Percentiles rank a stretch among this genome's conserved stretches.
phyloP scores from a whole-genome alignment of 2,797 vertebrate species.

The Enteromius viviparus region DNA sequence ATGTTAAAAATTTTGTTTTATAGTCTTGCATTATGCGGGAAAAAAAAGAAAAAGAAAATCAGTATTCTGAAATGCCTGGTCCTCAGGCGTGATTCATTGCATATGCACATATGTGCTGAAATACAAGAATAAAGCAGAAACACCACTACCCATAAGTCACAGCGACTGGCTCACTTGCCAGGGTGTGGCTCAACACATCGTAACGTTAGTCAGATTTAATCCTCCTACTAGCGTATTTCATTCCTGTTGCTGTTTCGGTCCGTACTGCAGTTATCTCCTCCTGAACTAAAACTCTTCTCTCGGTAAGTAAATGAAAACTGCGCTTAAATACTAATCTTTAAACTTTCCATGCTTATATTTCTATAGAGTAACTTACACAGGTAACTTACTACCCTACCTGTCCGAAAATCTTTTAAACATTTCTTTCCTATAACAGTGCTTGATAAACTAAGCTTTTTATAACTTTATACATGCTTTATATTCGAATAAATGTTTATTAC shows the following conservation, averaged over 20 bases:
- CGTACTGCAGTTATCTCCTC: neutral
- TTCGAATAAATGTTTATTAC: neutral
- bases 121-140: neutral
- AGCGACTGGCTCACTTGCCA: neutral
- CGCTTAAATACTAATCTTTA: neutral
- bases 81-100: neutral
- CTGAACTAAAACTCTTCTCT: neutral
- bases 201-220: neutral
- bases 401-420: neutral
- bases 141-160: conserved; percentile 36
- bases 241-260: neutral
- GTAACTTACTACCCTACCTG: neutral
- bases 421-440: neutral
- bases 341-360: neutral
- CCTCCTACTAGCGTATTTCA: neutral
- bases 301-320: conserved; percentile 15
- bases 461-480: neutral
- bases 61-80: neutral
- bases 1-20: neutral
- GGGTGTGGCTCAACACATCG: conserved; percentile 27
- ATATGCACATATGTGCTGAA: neutral
- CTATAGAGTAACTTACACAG: neutral
- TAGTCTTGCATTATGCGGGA: neutral
- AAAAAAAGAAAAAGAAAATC: neutral
- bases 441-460: neutral